These are phyloP conservation scores for Plumapathes pennacea DNA, from an alignment of 92 coral and sea anemone genomes.

Conservation along the genomic window DNA sequence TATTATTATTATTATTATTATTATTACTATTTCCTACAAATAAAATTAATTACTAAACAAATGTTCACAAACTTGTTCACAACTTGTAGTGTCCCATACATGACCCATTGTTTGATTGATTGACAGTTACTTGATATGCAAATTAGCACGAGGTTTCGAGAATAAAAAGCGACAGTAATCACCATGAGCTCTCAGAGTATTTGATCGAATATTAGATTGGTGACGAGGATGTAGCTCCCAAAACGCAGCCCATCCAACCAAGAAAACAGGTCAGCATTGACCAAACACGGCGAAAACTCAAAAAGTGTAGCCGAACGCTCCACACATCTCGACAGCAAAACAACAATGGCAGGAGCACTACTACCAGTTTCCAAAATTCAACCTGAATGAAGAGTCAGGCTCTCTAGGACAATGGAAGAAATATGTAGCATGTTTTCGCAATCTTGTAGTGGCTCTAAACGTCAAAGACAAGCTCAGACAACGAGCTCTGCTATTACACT, in stretches of 20 bases:
- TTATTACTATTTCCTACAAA: too few relatives aligned
- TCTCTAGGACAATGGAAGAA: slow-evolving; percentile 49
- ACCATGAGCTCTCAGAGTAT: not conserved
- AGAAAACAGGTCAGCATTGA: not conserved
- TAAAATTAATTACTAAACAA: too few relatives aligned
- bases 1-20: too few relatives aligned
- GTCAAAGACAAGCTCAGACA: slow-evolving; percentile 16
- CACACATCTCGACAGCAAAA: not conserved
- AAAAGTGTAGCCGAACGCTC: not conserved
- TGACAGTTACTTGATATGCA: slow-evolving; percentile 2
- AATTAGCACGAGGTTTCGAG: not conserved
- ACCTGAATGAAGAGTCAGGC: slow-evolving; percentile 17
- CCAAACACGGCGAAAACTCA: too few relatives aligned
- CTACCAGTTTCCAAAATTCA: slow-evolving; percentile 22
- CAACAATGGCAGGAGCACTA: slow-evolving; percentile 22
- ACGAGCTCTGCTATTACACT: slow-evolving; percentile 46
- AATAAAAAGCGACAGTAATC: not conserved
- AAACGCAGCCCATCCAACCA: not conserved
- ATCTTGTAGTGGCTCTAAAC: slow-evolving; percentile 47
- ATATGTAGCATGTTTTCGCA: slow-evolving; percentile 47
- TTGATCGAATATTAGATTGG: slow-evolving; percentile 8
- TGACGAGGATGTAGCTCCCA: slow-evolving; percentile 16
- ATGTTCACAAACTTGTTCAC: too few relatives aligned
- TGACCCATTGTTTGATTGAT: too few relatives aligned
- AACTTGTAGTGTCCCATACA: too few relatives aligned